A percentile compares a stretch with the other conserved stretches of the same genome.
Conservation (phyloP, 30 jellyfish, hydroid and myxozoan species). For the Hydra vulgaris region DNA sequence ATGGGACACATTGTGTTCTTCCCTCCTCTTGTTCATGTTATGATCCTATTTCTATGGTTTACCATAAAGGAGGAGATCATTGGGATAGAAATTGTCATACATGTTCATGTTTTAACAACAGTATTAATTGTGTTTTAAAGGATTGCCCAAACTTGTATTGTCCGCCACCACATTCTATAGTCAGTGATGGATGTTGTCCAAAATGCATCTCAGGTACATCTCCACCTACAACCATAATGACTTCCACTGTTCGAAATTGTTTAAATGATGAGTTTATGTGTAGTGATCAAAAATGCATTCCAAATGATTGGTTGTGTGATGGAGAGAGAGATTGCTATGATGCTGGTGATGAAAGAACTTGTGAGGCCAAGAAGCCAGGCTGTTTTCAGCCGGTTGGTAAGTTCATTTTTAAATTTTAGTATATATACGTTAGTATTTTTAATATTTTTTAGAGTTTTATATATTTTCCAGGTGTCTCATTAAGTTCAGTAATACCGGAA, state of each 20-base stretch:
- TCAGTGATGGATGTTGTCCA: conserved; percentile 55
- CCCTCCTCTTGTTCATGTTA: conserved; percentile 66
- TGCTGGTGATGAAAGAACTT: conserved; percentile 57
- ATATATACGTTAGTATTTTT: no score
- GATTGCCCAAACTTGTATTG: conserved; percentile 43
- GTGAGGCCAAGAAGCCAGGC: conserved; percentile 20
- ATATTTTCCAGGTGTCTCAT: not conserved
- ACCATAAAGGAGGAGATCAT: conserved; percentile 35
- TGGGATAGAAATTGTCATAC: conserved; percentile 37
- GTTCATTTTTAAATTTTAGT: no score
- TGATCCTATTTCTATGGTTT: conserved; percentile 28
- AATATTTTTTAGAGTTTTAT: no score
- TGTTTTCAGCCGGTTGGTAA: conserved; percentile 41
- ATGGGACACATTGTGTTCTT: conserved; percentile 70
- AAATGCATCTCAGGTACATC: conserved; percentile 36
- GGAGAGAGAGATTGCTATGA: conserved; percentile 56
- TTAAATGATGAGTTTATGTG: conserved; percentile 34
- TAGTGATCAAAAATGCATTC: conserved; percentile 40
- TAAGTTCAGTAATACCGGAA: not conserved
- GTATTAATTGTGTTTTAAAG: conserved; percentile 8
- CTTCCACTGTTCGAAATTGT: conserved; percentile 30
- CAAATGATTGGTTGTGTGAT: conserved; percentile 60
- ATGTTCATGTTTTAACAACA: conserved; percentile 47
- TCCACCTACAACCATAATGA: conserved; percentile 13
- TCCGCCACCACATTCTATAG: conserved; percentile 30